phyloP scores from a whole-genome alignment of 2,797 vertebrate genomes.

The Muraenolepis orangiensis region DNA sequence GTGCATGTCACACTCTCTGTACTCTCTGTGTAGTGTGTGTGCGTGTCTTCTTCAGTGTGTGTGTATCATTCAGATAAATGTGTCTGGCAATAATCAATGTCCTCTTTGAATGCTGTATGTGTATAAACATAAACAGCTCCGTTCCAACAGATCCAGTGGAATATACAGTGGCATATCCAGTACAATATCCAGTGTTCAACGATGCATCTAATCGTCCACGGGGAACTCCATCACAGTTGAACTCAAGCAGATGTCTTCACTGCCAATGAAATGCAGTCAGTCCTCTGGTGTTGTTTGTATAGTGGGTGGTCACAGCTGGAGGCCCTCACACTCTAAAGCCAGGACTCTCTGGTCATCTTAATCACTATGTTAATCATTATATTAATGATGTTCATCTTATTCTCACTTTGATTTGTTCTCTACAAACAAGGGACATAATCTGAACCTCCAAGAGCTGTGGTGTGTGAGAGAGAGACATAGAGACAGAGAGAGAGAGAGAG shows the following conservation, averaged over 20 bases:
- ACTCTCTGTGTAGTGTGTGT: neutral
- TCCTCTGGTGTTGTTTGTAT: constrained; percentile 27
- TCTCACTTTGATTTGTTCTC: constrained; percentile 40
- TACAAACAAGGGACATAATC: constrained; percentile 10
- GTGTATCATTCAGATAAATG: neutral
- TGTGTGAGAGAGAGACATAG: neutral
- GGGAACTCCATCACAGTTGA: constrained; percentile 36
- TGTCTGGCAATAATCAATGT: neutral
- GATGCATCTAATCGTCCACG: constrained; percentile 23
- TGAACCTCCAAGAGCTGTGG: neutral
- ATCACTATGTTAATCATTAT: too few relatives aligned
- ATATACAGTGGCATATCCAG: constrained; percentile 33
- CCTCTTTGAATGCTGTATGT: neutral
- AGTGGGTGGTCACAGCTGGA: neutral
- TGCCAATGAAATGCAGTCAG: constrained; percentile 35
- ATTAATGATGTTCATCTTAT: too few relatives aligned
- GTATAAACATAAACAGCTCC: neutral
- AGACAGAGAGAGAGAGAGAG: neutral
- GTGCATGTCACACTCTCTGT: neutral
- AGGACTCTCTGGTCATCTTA: constrained; percentile 21
- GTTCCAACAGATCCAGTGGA: constrained; percentile 31
- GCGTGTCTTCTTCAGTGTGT: neutral
- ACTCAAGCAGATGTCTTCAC: constrained; percentile 43
- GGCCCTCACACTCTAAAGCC: constrained; percentile 16
- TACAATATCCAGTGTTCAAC: constrained; percentile 41